Evolutionary conservation across 2,797 vertebrate species (phyloP).

Genomic region (Mormyrus proboscirostris): DNA sequence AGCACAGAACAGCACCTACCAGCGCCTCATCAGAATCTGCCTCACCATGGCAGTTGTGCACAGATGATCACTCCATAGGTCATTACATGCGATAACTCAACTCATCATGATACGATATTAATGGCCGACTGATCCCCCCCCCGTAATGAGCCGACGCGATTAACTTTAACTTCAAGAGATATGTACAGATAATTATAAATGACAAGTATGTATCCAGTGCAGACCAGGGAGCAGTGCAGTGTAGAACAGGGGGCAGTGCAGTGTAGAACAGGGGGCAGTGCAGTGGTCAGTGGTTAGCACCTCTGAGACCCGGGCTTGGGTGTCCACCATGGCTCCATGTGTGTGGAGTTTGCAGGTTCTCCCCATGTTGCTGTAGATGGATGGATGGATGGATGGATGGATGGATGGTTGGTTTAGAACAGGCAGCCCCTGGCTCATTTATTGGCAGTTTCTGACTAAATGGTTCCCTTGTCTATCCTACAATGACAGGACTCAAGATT

Average conservation of each 20-base stretch:
- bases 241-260: constrained; percentile 54
- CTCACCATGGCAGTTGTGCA: constrained; percentile 65
- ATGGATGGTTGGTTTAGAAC: constrained; percentile 59
- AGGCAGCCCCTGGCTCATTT: constrained; percentile 18
- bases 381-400: not conserved
- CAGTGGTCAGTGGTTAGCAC: not conserved
- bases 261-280: constrained; percentile 53
- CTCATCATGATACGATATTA: constrained; percentile 93
- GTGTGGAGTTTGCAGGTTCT: not conserved
- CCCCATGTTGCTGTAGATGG: not conserved
- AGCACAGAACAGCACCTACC: not conserved
- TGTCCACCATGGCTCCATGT: not conserved
- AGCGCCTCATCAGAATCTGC: constrained; percentile 37
- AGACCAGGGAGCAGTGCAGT: constrained; percentile 47
- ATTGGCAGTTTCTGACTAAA: not conserved
- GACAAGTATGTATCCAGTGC: constrained; percentile 85
- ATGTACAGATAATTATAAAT: constrained; percentile 82
- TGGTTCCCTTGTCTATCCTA: not conserved
- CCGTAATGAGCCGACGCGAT: constrained; percentile 78
- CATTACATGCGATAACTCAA: constrained; percentile 93
- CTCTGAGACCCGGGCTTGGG: not conserved
- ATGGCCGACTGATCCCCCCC: constrained; percentile 79
- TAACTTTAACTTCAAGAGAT: constrained; percentile 81
- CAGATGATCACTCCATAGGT: constrained; percentile 56
- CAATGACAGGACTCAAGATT: not conserved